phyloP scores from a whole-genome alignment of 1,140 invertebrate species.

The Drosophila funebris region DNA sequence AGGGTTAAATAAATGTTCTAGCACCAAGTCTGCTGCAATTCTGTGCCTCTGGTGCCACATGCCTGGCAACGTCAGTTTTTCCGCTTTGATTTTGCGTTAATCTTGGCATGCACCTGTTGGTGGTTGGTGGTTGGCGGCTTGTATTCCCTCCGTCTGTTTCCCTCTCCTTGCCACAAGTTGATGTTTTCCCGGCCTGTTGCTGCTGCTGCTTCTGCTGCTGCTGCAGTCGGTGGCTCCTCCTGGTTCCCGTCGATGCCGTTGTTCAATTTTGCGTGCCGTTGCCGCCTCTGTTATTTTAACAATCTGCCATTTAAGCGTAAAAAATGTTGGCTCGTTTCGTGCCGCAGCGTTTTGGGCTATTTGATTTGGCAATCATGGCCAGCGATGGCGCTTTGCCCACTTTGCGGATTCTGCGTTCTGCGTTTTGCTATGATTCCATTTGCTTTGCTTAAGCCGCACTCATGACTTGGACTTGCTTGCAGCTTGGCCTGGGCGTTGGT shows the following conservation, averaged over 20 bases:
- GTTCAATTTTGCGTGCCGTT: conserved; percentile 81
- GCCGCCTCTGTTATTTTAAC: conserved; percentile 82
- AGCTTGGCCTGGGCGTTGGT: conserved; percentile 44
- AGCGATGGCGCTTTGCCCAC: conserved; percentile 57
- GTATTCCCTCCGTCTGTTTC: conserved; percentile 4
- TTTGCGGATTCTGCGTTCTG: conserved; percentile 64
- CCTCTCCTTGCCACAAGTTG: not conserved
- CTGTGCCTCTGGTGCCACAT: conserved; percentile 20
- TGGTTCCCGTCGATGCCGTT: conserved; percentile 70
- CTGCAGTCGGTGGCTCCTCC: conserved; percentile 34
- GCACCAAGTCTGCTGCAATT: conserved; percentile 19
- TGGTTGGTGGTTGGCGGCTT: not conserved
- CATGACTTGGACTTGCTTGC: not conserved
- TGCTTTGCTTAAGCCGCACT: conserved; percentile 16
- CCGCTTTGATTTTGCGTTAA: conserved; percentile 80
- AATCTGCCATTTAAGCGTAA: conserved; percentile 82
- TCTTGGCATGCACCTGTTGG: conserved; percentile 77
- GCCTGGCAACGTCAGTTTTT: conserved; percentile 58
- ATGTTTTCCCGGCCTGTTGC: not conserved
- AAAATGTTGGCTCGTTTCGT: conserved; percentile 82
- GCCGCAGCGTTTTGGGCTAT: conserved; percentile 80
- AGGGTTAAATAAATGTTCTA: conserved; percentile 41
- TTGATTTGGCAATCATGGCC: conserved; percentile 78
- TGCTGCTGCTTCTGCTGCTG: conserved; percentile 5
- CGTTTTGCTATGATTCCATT: conserved; percentile 61